Conservation (phyloP, 1,140 invertebrate genomes). For the Drosophila biarmipes region DNA sequence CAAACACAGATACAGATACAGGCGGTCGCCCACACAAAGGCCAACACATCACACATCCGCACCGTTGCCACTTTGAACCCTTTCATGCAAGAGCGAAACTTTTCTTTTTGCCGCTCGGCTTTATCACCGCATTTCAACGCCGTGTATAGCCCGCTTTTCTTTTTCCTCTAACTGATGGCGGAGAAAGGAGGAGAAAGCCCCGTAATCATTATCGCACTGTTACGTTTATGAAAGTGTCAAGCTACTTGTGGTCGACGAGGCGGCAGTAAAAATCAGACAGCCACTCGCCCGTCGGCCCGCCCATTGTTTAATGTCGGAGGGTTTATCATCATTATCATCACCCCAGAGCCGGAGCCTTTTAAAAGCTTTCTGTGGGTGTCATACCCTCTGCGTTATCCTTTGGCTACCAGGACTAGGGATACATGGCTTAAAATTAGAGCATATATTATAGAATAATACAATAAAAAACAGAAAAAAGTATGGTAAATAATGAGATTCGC, state of each 20-base stretch:
- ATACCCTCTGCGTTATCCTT: slow-evolving; percentile 19
- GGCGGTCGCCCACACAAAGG: slow-evolving; percentile 28
- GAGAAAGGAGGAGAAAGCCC: slow-evolving; percentile 26
- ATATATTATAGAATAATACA: slow-evolving; percentile 21
- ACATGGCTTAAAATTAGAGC: slow-evolving; percentile 17
- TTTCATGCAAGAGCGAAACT: slow-evolving; percentile 73
- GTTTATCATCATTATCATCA: slow-evolving; percentile 74
- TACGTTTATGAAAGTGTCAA: slow-evolving; percentile 83
- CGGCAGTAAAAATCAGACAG: slow-evolving; percentile 77
- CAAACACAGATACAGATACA: slow-evolving; percentile 22
- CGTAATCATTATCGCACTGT: slow-evolving; percentile 82
- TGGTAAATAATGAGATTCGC: slow-evolving; percentile 2
- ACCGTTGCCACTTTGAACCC: slow-evolving; percentile 70
- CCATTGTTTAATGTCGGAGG: slow-evolving; percentile 74
- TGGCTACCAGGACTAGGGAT: not conserved
- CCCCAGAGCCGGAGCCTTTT: slow-evolving; percentile 38
- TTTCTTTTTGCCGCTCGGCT: slow-evolving; percentile 57
- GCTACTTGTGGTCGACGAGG: slow-evolving; percentile 77
- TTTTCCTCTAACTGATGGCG: slow-evolving; percentile 33
- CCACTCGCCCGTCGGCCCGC: slow-evolving; percentile 46
- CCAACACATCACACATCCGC: slow-evolving; percentile 41
- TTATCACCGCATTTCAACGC: slow-evolving; percentile 76
- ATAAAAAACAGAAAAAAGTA: slow-evolving; percentile 9
- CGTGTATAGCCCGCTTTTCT: slow-evolving; percentile 59
- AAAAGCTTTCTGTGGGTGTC: slow-evolving; percentile 44